Conservation (phyloP, 2,888 invertebrate species). For the Leucophora obtusa region DNA sequence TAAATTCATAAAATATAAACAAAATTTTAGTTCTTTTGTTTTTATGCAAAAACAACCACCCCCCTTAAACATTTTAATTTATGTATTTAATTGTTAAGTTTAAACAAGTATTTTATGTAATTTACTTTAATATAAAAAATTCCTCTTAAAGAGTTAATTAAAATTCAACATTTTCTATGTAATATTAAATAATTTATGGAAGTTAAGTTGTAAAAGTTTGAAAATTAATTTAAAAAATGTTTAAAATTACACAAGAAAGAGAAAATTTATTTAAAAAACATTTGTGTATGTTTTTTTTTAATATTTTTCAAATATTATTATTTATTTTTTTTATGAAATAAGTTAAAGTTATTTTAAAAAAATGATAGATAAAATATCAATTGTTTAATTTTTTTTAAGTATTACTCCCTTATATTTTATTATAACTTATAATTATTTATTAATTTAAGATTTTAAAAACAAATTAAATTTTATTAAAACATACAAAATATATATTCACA, state of each 20-base stretch:
- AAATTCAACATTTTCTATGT: not conserved
- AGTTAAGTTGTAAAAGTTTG: too few relatives aligned
- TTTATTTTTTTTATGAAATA: not conserved
- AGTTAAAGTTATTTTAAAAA: not conserved
- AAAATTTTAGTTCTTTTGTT: not conserved
- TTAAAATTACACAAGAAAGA: slow-evolving; percentile 1
- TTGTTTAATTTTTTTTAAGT: slow-evolving; percentile 45
- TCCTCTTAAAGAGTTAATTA: slow-evolving; percentile 48
- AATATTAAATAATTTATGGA: not conserved
- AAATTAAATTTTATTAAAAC: not conserved
- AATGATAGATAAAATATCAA: not conserved
- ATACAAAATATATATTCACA: slow-evolving; percentile 1
- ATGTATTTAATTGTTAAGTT: slow-evolving; percentile 54
- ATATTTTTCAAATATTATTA: not conserved
- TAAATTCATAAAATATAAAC: not conserved
- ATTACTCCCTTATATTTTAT: slow-evolving; percentile 37
- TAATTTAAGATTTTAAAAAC: slow-evolving; percentile 11
- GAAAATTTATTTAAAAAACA: not conserved
- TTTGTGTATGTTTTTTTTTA: slow-evolving; percentile 2
- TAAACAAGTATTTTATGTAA: slow-evolving; percentile 43
- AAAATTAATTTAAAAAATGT: not conserved
- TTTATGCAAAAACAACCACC: not conserved
- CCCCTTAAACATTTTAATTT: not conserved
- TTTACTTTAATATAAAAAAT: slow-evolving; percentile 12
- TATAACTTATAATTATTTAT: slow-evolving; percentile 49